Percentiles rank a stretch among this genome's conserved stretches.
These are phyloP conservation scores for Stomorhina lunata DNA, from an alignment of 2,888 invertebrate species.

Conservation along the genomic window DNA sequence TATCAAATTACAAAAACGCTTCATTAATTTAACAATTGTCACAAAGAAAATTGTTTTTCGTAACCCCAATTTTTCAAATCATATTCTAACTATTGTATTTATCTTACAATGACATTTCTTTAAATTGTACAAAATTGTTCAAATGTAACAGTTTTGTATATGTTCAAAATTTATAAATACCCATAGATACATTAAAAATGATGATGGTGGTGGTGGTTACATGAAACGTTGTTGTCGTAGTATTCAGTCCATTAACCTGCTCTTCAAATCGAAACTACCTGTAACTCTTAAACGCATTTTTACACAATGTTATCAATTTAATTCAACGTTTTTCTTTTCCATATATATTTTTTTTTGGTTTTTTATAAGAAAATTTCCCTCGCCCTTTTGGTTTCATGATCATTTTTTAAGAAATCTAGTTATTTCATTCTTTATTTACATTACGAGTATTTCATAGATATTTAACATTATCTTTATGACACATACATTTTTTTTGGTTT, in stretches of 20 bases:
- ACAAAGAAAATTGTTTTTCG: too few relatives aligned
- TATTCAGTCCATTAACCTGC: not conserved
- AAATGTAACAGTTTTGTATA: too few relatives aligned
- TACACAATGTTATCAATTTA: not conserved
- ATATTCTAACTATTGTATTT: too few relatives aligned
- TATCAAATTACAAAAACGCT: too few relatives aligned
- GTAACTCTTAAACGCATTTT: not conserved
- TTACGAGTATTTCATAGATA: too few relatives aligned
- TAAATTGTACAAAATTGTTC: too few relatives aligned
- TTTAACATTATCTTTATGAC: not conserved
- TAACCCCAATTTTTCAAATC: too few relatives aligned
- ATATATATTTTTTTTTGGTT: not conserved
- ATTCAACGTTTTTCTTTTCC: not conserved
- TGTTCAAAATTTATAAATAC: too few relatives aligned
- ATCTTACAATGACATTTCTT: too few relatives aligned
- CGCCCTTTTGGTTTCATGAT: not conserved
- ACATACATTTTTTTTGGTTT: constrained; percentile 4
- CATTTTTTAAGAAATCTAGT: not conserved
- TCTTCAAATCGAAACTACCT: not conserved
- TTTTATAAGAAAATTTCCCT: not conserved
- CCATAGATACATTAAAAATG: too few relatives aligned
- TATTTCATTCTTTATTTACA: constrained; percentile 16
- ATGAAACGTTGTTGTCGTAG: too few relatives aligned
- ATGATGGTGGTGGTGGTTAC: not conserved
- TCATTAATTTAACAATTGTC: too few relatives aligned